Evolutionary conservation across 2,888 invertebrate genomes (phyloP), one percentile per base, ranked within the genome.

Genomic region (Spilarctia lutea): DNA sequence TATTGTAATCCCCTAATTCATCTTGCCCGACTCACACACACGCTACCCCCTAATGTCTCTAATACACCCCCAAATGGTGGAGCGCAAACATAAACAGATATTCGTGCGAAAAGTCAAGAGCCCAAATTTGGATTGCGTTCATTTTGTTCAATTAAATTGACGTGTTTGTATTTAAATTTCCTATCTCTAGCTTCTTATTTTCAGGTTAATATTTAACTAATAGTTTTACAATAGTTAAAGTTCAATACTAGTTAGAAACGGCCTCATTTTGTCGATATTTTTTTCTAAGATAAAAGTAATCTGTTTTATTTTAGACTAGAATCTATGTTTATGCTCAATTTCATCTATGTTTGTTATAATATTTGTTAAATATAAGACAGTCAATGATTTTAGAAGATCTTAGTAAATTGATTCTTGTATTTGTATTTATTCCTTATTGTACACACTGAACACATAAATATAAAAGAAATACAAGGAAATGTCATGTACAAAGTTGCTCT

Each of bases 91-190:
- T 89, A 93, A 93, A 92, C 92, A 91, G 89, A 87, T 90, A 89
- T 89, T 91, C 95, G 95, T 94, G 95, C 91, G 94, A 95, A 93
- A 94, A 95, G 95, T 95, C 95, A 95, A 94, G 94, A 94, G 93
- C 88, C 88, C 77, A 75, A 67, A 75, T 77, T 77, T 77, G 30
- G 63, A 63, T 77, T 65, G 63, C 77, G 89, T 88, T 88, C 87
- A 91, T 90, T 91, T 91, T 90, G 90, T 88, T 86, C 88, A 87
- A 89, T 90, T 83, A 79, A 80, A 87, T 76, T 52, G 42, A 63
- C 42, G 66, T 67, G 76, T 77, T 79, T 75, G 70, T 73, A 74
- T 77, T 39, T 74, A 65, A 65, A 65, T 42, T 48, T 67, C 13
- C 2, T 16, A 42, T 42, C 16, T n/a, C 24, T 11, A 8, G 27